These are phyloP conservation scores for Pollicipes pollicipes DNA, from an alignment of 1,140 invertebrate genomes.

Conservation along the genomic window DNA sequence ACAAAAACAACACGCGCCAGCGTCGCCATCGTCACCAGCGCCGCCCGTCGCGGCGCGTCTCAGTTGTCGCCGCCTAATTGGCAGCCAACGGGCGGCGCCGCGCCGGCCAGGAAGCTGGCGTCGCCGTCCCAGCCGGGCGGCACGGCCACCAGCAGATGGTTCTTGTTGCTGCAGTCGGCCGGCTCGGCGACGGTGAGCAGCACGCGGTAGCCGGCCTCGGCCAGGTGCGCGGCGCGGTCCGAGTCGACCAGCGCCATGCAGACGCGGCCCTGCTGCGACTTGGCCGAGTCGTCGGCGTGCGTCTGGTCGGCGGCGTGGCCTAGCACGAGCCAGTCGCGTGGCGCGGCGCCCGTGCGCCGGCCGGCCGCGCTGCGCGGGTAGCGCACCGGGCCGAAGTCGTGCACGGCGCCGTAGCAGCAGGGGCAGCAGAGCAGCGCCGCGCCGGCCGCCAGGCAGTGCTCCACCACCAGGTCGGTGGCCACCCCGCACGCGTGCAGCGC, in stretches of 20 bases:
- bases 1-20: too few species aligned
- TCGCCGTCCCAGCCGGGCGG: conserved; percentile 10
- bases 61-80: too few species aligned
- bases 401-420: conserved; percentile 82
- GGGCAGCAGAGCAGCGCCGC: conserved; percentile 80
- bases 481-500: conserved; percentile 86
- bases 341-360: conserved; percentile 39
- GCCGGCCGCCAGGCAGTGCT: conserved; percentile 52
- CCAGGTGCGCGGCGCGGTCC: conserved; percentile 54
- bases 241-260: conserved; percentile 80
- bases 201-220: conserved; percentile 54
- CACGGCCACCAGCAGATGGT: conserved; percentile 73
- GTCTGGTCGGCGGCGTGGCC: conserved; percentile 77
- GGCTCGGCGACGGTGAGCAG: conserved; percentile 55
- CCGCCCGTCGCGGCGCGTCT: too few species aligned
- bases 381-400: conserved; percentile 33
- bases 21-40: too few species aligned
- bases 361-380: conserved; percentile 40
- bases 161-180: conserved; percentile 71
- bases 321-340: conserved; percentile 56
- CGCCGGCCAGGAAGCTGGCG: too few species aligned
- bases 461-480: conserved; percentile 78
- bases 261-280: conserved; percentile 47
- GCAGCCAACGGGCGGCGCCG: too few species aligned
- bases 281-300: conserved; percentile 43